These are phyloP conservation scores for Drosophila helvetica DNA, from an alignment of 2,888 invertebrate species.

Conservation along the genomic window DNA sequence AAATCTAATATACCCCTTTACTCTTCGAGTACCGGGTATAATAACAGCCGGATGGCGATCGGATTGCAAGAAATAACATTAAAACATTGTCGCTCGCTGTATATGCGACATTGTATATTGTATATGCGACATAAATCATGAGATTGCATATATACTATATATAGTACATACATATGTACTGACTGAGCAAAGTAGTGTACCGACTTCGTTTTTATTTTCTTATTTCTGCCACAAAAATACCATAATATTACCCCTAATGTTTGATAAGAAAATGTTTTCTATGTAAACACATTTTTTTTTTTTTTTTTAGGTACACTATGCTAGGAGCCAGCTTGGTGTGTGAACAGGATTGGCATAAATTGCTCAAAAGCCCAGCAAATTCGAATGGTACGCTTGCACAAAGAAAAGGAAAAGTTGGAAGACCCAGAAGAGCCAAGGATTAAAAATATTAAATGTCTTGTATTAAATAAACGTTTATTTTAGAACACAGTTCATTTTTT, in stretches of 20 bases:
- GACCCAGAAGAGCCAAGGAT: constrained; percentile 95
- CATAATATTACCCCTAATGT: not conserved
- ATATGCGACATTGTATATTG: too few species aligned
- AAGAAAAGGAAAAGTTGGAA: constrained; percentile 93
- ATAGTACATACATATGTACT: too few species aligned
- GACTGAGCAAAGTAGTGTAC: too few species aligned
- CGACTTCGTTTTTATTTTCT: not conserved
- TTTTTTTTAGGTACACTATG: constrained; percentile 90
- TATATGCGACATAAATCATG: too few species aligned
- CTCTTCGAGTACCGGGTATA: too few species aligned
- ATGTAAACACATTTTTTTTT: not conserved
- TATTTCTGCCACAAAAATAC: not conserved
- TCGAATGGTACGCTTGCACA: constrained; percentile 87
- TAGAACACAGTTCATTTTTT: constrained; percentile 75
- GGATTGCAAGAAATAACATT: too few species aligned
- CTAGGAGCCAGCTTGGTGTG: constrained; percentile 95
- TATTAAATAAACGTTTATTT: constrained; percentile 67
- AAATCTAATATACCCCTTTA: too few species aligned
- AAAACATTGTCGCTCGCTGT: too few species aligned
- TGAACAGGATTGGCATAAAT: constrained; percentile 97
- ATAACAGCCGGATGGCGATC: too few species aligned
- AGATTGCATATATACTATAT: too few species aligned
- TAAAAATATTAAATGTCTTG: constrained; percentile 85
- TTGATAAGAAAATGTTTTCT: not conserved
- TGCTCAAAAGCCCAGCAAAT: constrained; percentile 89